Evolutionary conservation across 2,113 vertebrate species (phyloP).

Genomic region (Esox niger): DNA sequence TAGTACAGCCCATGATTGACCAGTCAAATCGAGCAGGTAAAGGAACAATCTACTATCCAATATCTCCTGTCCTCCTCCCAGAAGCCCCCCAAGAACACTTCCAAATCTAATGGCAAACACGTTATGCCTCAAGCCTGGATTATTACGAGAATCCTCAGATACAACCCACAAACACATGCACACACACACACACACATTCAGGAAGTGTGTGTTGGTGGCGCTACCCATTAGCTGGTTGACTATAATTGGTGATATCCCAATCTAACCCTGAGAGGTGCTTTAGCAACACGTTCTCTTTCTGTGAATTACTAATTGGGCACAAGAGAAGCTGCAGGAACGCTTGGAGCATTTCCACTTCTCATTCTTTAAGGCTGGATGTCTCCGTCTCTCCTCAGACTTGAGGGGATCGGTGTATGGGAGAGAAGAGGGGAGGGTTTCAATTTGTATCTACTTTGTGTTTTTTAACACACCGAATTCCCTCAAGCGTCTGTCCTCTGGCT

Average conservation of each 20-base stretch:
- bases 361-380: constrained; percentile 55
- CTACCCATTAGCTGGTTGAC: constrained; percentile 87
- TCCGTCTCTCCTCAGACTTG: not conserved
- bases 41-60: constrained; percentile 30
- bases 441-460: constrained; percentile 64
- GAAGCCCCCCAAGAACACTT: constrained; percentile 62
- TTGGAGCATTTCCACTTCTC: constrained; percentile 72
- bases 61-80: constrained; percentile 26
- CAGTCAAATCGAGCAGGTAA: constrained; percentile 99
- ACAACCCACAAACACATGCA: constrained; percentile 71
- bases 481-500: constrained; percentile 18
- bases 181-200: constrained; percentile 72
- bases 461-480: constrained; percentile 46
- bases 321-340: constrained; percentile 81
- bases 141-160: no score
- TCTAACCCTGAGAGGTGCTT: constrained; percentile 84
- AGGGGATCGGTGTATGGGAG: not conserved
- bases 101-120: constrained; percentile 67
- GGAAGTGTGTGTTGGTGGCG: constrained; percentile 71
- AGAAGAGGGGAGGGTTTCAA: constrained; percentile 42
- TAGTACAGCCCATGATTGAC: constrained; percentile 99
- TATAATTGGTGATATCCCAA: constrained; percentile 96
- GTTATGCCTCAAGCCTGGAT: no score
- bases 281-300: constrained; percentile 80
- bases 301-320: constrained; percentile 92